phyloP scores from a whole-genome alignment of 2,797 vertebrate species.

The Hippocampus kuda region DNA sequence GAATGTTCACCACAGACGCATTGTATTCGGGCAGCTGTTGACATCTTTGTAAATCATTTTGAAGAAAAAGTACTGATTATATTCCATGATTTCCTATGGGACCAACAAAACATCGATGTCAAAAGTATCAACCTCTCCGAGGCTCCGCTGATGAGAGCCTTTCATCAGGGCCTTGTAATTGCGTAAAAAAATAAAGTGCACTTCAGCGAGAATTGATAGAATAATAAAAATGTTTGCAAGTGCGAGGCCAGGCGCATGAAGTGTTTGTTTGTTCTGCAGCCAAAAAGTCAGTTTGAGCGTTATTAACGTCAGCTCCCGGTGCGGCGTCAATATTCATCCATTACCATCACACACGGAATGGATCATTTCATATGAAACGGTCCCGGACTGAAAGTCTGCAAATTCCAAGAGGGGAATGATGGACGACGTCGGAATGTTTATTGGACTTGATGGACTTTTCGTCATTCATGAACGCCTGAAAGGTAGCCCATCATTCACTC shows the following conservation, averaged over 20 bases:
- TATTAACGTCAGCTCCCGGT: not conserved
- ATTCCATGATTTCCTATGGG: too few relatives aligned
- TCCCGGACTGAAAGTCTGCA: not conserved
- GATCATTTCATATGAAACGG: not conserved
- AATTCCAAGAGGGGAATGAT: slow-evolving; percentile 27
- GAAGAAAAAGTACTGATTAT: too few relatives aligned
- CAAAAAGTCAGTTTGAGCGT: not conserved
- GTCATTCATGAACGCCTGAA: slow-evolving; percentile 32
- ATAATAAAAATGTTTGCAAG: not conserved
- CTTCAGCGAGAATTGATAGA: not conserved
- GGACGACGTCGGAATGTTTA: slow-evolving; percentile 36
- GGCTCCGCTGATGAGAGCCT: not conserved
- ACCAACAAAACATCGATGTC: not conserved
- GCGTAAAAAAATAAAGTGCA: not conserved
- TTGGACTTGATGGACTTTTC: slow-evolving; percentile 26
- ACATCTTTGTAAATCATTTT: too few relatives aligned
- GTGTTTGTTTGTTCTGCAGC: not conserved
- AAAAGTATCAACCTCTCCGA: not conserved
- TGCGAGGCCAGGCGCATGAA: not conserved
- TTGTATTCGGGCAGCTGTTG: too few relatives aligned
- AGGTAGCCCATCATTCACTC: slow-evolving; percentile 32
- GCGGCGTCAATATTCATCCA: not conserved
- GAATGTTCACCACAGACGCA: too few relatives aligned
- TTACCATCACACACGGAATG: slow-evolving; percentile 4
- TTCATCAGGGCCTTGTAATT: not conserved